Evolutionary conservation across 2,888 invertebrate species (phyloP).

Genomic region (Drosophila atripex): DNA sequence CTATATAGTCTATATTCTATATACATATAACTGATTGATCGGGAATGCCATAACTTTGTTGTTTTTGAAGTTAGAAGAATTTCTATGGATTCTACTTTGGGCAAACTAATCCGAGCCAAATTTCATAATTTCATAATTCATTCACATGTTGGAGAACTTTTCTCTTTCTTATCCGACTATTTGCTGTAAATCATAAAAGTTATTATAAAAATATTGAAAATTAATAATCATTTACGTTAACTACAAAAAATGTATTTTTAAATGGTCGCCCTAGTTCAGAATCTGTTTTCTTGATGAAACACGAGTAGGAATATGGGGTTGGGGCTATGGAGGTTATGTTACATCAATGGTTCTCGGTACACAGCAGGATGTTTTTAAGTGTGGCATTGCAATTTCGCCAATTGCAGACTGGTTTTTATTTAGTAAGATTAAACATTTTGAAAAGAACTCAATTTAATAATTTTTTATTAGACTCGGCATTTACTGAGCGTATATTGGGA

Average conservation of each 20-base stretch:
- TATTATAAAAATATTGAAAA: no score
- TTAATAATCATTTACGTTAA: no score
- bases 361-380: constrained; percentile 94
- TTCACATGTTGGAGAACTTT: no score
- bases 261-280: constrained; percentile 97
- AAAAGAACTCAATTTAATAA: background rate
- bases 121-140: no score
- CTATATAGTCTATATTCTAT: no score
- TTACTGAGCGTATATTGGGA: constrained; percentile 97
- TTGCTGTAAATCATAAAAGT: no score
- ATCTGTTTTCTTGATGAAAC: constrained; percentile 95
- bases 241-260: constrained; percentile 77
- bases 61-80: no score
- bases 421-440: constrained; percentile 87
- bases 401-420: constrained; percentile 98
- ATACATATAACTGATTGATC: no score
- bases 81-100: no score
- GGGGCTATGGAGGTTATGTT: constrained; percentile 97
- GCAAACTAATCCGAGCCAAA: no score
- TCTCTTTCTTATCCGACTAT: no score
- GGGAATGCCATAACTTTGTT: no score
- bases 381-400: constrained; percentile 96
- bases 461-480: constrained; percentile 92
- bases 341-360: constrained; percentile 95
- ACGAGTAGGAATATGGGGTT: constrained; percentile 96